Percentiles rank a stretch among this genome's conserved stretches.
Evolutionary conservation across 2,113 vertebrate genomes (phyloP).

Genomic region (Pelodiscus sinensis): DNA sequence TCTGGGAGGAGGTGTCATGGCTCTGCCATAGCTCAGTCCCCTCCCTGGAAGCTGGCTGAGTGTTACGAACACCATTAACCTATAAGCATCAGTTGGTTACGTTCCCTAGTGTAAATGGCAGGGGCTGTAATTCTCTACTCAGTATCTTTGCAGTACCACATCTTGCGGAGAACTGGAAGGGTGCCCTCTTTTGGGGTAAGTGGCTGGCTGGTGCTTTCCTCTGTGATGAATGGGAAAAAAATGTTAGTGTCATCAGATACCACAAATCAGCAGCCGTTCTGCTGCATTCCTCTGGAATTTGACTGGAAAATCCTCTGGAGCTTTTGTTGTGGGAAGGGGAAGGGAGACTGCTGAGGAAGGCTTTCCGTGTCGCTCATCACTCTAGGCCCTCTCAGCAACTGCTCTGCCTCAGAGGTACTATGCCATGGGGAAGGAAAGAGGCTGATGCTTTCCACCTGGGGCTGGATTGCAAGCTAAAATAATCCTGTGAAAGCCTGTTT

Average conservation of each 20-base stretch:
- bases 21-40: no score
- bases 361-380: not conserved
- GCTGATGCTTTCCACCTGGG: constrained; percentile 13
- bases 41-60: no score
- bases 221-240: fast-evolving
- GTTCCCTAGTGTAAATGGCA: not conserved
- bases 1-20: no score
- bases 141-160: not conserved
- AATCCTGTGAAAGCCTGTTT: not conserved
- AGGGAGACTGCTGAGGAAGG: not conserved
- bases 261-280: not conserved
- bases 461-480: not conserved
- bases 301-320: not conserved
- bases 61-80: no score
- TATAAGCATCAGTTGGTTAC: no score
- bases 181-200: not conserved
- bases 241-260: not conserved
- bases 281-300: not conserved
- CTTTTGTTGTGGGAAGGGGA: not conserved
- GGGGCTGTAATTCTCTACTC: not conserved
- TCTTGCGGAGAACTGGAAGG: not conserved
- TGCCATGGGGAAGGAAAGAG: not conserved
- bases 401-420: not conserved
- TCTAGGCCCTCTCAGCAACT: not conserved
- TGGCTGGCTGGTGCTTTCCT: not conserved